Conservation (phyloP, 2,113 vertebrate genomes). For the Hymenochirus boettgeri region DNA sequence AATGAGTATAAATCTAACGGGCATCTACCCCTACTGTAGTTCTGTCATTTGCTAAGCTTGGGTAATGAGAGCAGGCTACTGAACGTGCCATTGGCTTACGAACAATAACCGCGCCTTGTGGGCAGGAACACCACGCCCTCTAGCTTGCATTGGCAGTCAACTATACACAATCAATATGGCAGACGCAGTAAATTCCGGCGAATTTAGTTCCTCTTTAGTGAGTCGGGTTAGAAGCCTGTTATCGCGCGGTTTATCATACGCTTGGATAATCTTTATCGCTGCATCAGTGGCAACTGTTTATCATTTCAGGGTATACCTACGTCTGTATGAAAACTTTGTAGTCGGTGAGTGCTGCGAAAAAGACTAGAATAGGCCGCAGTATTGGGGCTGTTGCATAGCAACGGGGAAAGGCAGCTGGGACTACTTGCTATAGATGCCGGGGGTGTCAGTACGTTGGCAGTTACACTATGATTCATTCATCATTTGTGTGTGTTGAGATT, state of each 20-base stretch:
- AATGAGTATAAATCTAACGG: too few relatives aligned
- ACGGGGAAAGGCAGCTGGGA: neutral
- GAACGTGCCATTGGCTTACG: too few relatives aligned
- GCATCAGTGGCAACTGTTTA: slow-evolving; percentile 80
- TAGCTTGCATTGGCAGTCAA: neutral
- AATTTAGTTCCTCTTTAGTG: neutral
- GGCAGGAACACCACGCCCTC: slow-evolving; percentile 27
- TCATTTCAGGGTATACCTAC: slow-evolving; percentile 82
- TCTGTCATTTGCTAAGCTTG: too few relatives aligned
- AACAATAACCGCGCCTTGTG: too few relatives aligned
- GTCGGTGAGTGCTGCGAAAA: slow-evolving; percentile 69
- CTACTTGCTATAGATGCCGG: neutral
- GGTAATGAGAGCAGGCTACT: too few relatives aligned
- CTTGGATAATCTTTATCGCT: slow-evolving; percentile 68
- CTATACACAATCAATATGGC: slow-evolving; percentile 52
- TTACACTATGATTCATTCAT: too few relatives aligned
- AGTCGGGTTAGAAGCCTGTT: slow-evolving; percentile 62
- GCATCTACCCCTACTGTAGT: too few relatives aligned
- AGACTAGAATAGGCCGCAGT: neutral
- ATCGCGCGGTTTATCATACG: slow-evolving; percentile 65
- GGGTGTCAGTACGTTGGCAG: too few relatives aligned
- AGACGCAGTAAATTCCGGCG: slow-evolving; percentile 59
- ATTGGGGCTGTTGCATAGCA: neutral
- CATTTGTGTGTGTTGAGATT: too few relatives aligned
- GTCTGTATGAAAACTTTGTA: slow-evolving; percentile 81